These are phyloP conservation scores for Microhierax caerulescens DNA, from an alignment of 2,797 vertebrate genomes.

Conservation along the genomic window DNA sequence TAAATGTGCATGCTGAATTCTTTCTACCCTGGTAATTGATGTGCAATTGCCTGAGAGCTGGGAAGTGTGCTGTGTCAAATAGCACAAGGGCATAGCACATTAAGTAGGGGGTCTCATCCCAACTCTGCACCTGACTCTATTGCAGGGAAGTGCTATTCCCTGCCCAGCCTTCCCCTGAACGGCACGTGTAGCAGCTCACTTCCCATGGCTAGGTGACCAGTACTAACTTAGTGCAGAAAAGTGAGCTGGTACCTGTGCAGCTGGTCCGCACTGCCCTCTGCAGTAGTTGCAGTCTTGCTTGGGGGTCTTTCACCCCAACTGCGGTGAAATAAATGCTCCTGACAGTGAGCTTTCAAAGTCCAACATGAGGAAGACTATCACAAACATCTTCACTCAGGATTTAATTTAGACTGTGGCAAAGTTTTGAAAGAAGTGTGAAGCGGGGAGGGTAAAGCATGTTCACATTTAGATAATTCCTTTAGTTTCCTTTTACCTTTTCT, in stretches of 20 bases:
- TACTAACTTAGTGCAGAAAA: neutral
- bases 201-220: neutral
- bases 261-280: neutral
- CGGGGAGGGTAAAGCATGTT: neutral
- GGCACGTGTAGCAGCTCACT: accelerated
- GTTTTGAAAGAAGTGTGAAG: neutral
- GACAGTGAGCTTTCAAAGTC: neutral
- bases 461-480: neutral
- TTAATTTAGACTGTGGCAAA: neutral
- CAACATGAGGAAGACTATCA: neutral
- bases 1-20: neutral
- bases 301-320: neutral
- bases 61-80: neutral
- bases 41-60: neutral
- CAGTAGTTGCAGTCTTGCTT: neutral
- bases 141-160: neutral
- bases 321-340: neutral
- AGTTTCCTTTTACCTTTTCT: neutral
- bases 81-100: neutral
- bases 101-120: neutral
- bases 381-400: accelerated
- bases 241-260: neutral
- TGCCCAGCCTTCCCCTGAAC: neutral
- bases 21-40: neutral
- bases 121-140: neutral